Percentiles rank a stretch among this genome's conserved stretches.
Evolutionary conservation across 2,888 invertebrate genomes (phyloP).

Genomic region (Papilio demoleus): DNA sequence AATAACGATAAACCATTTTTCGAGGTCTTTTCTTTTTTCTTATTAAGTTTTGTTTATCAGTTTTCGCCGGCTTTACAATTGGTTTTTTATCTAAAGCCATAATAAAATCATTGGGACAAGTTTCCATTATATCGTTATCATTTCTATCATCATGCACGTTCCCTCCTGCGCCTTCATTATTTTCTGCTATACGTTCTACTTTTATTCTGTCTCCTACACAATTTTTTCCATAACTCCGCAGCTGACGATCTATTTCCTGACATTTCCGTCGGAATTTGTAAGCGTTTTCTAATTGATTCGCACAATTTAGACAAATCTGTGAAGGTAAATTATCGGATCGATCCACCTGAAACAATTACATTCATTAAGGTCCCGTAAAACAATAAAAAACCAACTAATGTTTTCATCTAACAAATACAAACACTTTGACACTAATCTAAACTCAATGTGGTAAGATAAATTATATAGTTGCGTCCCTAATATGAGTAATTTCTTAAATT

Average conservation of each 20-base stretch:
- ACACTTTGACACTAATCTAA: neutral
- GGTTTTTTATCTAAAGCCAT: slow-evolving; percentile 48
- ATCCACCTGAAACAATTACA: slow-evolving; percentile 61
- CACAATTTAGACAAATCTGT: slow-evolving; percentile 70
- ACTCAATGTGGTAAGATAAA: neutral
- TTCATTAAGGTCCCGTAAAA: neutral
- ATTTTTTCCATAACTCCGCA: slow-evolving; percentile 54
- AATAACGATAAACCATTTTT: slow-evolving; percentile 70
- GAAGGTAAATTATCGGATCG: slow-evolving; percentile 68
- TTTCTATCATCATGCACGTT: slow-evolving; percentile 50
- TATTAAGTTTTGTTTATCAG: slow-evolving; percentile 47
- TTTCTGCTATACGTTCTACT: slow-evolving; percentile 56
- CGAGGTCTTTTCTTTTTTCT: slow-evolving; percentile 56
- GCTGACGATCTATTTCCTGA: slow-evolving; percentile 68
- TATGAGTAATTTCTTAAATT: neutral
- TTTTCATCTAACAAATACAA: neutral
- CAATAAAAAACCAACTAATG: neutral
- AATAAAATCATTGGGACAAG: slow-evolving; percentile 50
- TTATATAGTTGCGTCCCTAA: neutral
- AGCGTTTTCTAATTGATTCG: slow-evolving; percentile 70
- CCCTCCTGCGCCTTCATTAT: slow-evolving; percentile 45
- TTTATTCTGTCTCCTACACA: slow-evolving; percentile 55
- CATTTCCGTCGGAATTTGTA: slow-evolving; percentile 78
- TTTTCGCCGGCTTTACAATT: slow-evolving; percentile 39
- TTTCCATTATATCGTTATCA: slow-evolving; percentile 52